phyloP scores from a whole-genome alignment of 2,888 invertebrate genomes.

The Hydraecia micacea region DNA sequence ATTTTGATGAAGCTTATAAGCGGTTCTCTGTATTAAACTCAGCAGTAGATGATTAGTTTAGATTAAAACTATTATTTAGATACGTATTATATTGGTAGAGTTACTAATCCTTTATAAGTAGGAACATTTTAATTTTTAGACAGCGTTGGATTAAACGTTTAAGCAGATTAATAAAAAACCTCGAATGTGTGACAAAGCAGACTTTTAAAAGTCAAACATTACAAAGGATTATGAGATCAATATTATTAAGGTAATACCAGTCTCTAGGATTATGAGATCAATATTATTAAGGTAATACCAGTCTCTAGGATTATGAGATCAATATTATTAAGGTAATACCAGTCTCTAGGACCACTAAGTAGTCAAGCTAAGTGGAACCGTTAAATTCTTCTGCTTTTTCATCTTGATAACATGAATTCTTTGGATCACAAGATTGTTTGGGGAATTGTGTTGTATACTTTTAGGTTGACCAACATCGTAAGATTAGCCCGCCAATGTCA shows the following conservation, averaged over 20 bases:
- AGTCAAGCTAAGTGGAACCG: conserved; percentile 13
- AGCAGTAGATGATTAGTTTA: not conserved
- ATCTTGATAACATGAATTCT: not conserved
- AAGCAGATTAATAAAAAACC: conserved; percentile 27
- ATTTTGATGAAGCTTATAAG: not conserved
- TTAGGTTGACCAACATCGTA: too few relatives aligned
- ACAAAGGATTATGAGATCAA: conserved; percentile 27
- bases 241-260: not conserved
- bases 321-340: not conserved
- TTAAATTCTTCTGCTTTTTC: conserved; percentile 1
- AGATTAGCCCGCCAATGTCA: too few relatives aligned
- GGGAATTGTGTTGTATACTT: not conserved
- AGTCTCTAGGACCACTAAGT: conserved; percentile 14
- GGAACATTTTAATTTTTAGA: conserved; percentile 6
- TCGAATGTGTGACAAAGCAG: conserved; percentile 24
- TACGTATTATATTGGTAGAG: not conserved
- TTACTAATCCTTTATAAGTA: conserved; percentile 8
- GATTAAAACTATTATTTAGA: conserved; percentile 4
- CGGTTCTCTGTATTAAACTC: not conserved
- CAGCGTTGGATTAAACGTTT: conserved; percentile 8
- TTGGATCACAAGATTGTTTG: not conserved
- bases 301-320: too few relatives aligned
- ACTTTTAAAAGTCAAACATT: conserved; percentile 29
- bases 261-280: conserved; percentile 31
- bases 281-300: not conserved